phyloP scores from a whole-genome alignment of 1,140 invertebrate species.

The Leucophenga varia region DNA sequence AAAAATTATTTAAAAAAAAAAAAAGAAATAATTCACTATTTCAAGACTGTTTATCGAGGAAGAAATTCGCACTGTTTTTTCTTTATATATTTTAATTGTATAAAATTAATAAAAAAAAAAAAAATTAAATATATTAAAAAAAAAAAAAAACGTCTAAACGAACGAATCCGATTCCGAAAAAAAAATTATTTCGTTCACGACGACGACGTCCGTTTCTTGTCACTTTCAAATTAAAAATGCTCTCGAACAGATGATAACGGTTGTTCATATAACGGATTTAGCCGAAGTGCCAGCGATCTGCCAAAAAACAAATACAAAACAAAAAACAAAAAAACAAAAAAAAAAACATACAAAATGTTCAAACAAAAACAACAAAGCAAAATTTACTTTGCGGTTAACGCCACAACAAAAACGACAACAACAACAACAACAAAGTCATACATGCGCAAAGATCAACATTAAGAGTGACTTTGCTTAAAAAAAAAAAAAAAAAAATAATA shows the following conservation, averaged over 20 bases:
- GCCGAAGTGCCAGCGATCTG: not conserved
- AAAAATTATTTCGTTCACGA: too few relatives aligned
- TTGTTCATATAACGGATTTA: slow-evolving; percentile 41
- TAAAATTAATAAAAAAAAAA: not conserved
- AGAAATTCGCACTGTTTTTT: not conserved
- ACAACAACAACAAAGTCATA: slow-evolving; percentile 35
- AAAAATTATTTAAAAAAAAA: not conserved
- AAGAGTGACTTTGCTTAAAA: too few relatives aligned
- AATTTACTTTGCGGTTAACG: too few relatives aligned
- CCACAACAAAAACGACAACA: slow-evolving; percentile 9
- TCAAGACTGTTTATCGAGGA: too few relatives aligned
- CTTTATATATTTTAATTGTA: too few relatives aligned
- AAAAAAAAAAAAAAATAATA: too few relatives aligned
- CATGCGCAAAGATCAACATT: slow-evolving; percentile 9
- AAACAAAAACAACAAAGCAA: too few relatives aligned
- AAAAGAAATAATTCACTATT: not conserved
- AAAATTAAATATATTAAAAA: too few relatives aligned
- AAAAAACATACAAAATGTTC: not conserved
- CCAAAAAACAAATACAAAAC: not conserved
- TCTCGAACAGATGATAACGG: slow-evolving; percentile 45
- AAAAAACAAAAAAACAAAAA: not conserved
- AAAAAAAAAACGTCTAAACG: too few relatives aligned
- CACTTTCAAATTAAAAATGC: slow-evolving; percentile 51
- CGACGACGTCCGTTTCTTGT: slow-evolving; percentile 37
- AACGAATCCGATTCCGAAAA: too few relatives aligned